phyloP scores from a whole-genome alignment of 2,888 invertebrate species.

The Enchytraeus crypticus region DNA sequence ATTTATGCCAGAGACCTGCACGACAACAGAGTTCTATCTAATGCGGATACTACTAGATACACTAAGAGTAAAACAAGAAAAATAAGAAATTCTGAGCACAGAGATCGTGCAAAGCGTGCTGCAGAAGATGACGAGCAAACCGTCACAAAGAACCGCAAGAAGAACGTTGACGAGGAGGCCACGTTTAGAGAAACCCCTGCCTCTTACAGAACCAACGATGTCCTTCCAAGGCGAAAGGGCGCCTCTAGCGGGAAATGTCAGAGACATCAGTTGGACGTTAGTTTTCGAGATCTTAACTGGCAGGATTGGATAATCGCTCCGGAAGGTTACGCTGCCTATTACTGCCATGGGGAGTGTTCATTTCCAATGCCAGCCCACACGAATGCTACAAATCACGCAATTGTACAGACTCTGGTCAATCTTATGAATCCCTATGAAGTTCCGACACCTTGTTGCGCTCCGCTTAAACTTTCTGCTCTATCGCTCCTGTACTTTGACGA shows the following conservation, averaged over 20 bases:
- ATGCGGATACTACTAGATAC: too few relatives aligned
- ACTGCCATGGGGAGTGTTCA: conserved; percentile 90
- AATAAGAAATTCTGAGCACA: too few relatives aligned
- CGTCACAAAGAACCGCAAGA: too few relatives aligned
- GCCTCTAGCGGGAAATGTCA: conserved; percentile 62
- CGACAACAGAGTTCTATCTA: too few relatives aligned
- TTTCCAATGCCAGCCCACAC: conserved; percentile 87
- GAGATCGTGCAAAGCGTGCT: too few relatives aligned
- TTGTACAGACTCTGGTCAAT: conserved; percentile 56
- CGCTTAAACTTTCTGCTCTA: conserved; percentile 83
- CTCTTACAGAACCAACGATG: too few relatives aligned
- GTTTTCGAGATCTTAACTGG: conserved; percentile 90
- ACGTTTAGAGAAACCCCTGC: too few relatives aligned
- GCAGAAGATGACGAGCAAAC: too few relatives aligned
- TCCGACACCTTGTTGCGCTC: conserved; percentile 94
- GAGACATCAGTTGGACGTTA: conserved; percentile 80
- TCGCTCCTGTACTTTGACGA: conserved; percentile 94
- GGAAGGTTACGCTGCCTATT: conserved; percentile 88
- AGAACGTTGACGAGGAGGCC: too few relatives aligned
- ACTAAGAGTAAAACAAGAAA: too few relatives aligned
- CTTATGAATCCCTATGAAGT: conserved; percentile 62
- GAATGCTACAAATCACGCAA: conserved; percentile 98
- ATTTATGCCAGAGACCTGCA: too few relatives aligned
- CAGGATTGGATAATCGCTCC: conserved; percentile 97
- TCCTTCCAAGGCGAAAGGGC: too few relatives aligned